A percentile compares a stretch with the other conserved stretches of the same genome.
Evolutionary conservation across 2,113 vertebrate genomes (phyloP).

Genomic region (Amphiprion ocellaris): DNA sequence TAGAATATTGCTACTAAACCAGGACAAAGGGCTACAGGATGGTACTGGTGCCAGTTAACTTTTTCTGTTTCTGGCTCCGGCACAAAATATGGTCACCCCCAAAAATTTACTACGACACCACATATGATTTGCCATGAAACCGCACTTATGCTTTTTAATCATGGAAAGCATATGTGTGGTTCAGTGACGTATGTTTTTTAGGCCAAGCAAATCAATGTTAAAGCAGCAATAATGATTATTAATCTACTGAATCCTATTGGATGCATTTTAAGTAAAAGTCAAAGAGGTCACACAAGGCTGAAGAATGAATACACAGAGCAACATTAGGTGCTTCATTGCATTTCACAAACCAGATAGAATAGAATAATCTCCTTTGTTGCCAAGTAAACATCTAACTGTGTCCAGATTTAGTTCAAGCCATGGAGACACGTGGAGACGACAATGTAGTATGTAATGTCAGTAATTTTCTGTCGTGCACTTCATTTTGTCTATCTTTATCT

Average conservation of each 20-base stretch:
- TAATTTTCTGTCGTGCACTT: neutral
- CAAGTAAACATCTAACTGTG: neutral
- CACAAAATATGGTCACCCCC: conserved; percentile 12
- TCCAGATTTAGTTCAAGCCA: neutral
- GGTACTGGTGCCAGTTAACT: conserved; percentile 8
- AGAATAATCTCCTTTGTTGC: neutral
- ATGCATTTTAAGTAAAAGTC: conserved; percentile 10
- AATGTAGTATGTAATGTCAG: neutral
- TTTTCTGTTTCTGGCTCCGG: conserved; percentile 10
- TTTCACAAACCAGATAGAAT: neutral
- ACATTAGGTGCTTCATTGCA: conserved; percentile 8
- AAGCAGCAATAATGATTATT: neutral
- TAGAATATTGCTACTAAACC: conserved; percentile 7
- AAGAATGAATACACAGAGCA: conserved; percentile 3
- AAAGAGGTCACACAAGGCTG: conserved; percentile 23
- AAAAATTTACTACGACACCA: neutral
- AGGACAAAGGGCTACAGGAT: conserved; percentile 2
- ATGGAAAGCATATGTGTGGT: neutral
- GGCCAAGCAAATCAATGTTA: neutral
- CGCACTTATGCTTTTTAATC: conserved; percentile 3
- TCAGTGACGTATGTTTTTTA: neutral
- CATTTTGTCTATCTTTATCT: neutral
- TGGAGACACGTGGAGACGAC: neutral
- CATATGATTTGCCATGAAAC: neutral
- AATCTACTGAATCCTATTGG: neutral